phyloP scores from a whole-genome alignment of 2,113 vertebrate genomes.

The Pachycephala philippinensis region DNA sequence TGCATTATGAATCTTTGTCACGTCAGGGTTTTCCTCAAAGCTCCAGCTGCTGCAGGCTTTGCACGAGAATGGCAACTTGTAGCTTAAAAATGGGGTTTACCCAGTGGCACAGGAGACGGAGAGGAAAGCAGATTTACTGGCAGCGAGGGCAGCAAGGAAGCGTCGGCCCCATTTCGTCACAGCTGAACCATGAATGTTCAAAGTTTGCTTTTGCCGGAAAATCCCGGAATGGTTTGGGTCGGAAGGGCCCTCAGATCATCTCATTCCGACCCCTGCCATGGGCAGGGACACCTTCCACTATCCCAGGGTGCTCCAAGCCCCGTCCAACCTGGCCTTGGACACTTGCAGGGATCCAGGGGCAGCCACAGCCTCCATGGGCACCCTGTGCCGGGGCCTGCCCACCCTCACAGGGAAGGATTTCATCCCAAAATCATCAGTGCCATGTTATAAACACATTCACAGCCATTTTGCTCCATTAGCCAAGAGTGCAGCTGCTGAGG shows the following conservation, averaged over 20 bases:
- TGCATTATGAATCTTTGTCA: background rate
- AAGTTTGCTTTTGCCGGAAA: accelerated
- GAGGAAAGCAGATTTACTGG: background rate
- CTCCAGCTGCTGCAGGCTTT: slow-evolving; percentile 14
- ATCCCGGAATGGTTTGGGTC: background rate
- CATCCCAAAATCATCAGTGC: background rate
- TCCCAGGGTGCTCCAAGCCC: background rate
- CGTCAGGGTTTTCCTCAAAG: slow-evolving; percentile 19
- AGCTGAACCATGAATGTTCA: accelerated
- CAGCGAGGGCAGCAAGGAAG: background rate
- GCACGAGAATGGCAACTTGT: background rate
- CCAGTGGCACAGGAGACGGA: background rate
- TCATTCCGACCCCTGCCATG: background rate
- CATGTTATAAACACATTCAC: background rate
- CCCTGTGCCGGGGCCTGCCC: background rate
- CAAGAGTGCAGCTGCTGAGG: background rate
- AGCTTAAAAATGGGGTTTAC: background rate
- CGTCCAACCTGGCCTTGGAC: background rate
- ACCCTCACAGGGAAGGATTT: background rate
- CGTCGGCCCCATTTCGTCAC: background rate
- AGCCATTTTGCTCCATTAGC: background rate
- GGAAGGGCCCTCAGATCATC: background rate
- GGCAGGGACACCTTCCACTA: background rate
- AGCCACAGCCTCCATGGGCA: background rate
- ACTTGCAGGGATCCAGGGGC: background rate